Evolutionary conservation across 2,888 invertebrate genomes (phyloP).

Genomic region (Leptinotarsa juncta): DNA sequence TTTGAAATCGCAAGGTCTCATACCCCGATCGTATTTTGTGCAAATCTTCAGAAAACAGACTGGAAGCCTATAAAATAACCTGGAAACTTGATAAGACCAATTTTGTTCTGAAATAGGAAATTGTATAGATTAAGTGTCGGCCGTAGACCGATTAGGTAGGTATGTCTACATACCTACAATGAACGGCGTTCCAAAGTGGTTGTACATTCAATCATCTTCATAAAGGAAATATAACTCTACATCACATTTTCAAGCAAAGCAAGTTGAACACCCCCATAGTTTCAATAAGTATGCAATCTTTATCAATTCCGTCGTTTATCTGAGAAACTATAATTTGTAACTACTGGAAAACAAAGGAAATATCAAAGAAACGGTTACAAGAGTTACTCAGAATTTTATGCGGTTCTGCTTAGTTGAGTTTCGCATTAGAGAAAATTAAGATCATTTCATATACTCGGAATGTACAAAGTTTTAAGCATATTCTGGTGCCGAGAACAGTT

Average conservation of each 20-base stretch:
- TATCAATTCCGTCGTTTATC: not conserved
- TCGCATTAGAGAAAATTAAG: slow-evolving; percentile 17
- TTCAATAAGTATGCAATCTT: not conserved
- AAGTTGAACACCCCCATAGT: not conserved
- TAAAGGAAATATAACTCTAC: too few relatives aligned
- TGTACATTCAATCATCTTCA: too few relatives aligned
- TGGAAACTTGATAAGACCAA: too few relatives aligned
- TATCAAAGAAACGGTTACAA: not conserved
- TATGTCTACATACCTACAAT: too few relatives aligned
- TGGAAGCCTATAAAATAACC: too few relatives aligned
- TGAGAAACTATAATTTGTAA: not conserved
- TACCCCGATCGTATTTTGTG: too few relatives aligned
- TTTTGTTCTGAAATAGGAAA: too few relatives aligned
- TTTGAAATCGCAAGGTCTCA: too few relatives aligned
- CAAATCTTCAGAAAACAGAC: too few relatives aligned
- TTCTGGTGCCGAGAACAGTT: slow-evolving; percentile 7
- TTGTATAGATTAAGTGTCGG: too few relatives aligned
- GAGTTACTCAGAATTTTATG: not conserved
- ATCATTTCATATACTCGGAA: slow-evolving; percentile 24
- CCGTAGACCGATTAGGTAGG: too few relatives aligned
- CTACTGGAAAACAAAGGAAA: not conserved
- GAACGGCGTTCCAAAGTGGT: too few relatives aligned
- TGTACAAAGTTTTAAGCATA: slow-evolving; percentile 23
- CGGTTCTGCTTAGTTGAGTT: slow-evolving; percentile 16
- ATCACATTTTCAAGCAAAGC: not conserved